These are phyloP conservation scores for Dipodomys stephensi DNA, from an alignment of 2,113 vertebrate species.

Conservation along the genomic window DNA sequence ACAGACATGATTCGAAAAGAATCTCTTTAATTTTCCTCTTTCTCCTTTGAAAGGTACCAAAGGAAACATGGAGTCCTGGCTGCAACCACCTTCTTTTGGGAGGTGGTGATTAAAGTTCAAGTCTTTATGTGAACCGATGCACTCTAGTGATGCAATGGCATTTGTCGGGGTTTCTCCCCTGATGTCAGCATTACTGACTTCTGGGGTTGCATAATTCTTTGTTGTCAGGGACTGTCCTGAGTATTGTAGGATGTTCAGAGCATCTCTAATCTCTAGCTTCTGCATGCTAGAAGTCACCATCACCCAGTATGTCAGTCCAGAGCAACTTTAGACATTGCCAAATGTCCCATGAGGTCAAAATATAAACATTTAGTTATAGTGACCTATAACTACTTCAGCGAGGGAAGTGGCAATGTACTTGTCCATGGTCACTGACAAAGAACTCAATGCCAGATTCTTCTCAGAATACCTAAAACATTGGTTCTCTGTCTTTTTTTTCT, in stretches of 20 bases:
- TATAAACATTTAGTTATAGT: not conserved
- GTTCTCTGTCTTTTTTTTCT: not conserved
- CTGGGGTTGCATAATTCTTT: not conserved
- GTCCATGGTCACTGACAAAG: not conserved
- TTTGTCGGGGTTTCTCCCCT: not conserved
- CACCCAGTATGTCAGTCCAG: not conserved
- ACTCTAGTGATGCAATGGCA: not conserved
- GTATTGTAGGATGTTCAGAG: not conserved
- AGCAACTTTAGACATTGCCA: not conserved
- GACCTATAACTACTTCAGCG: not conserved
- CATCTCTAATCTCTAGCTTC: not conserved
- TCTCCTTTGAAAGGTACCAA: constrained; percentile 4
- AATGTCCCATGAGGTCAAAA: not conserved
- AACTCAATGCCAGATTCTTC: not conserved
- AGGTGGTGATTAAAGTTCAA: not conserved
- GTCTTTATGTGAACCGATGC: not conserved
- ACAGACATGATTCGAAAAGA: not conserved
- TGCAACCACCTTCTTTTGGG: not conserved
- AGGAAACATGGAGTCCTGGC: not conserved
- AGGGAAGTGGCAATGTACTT: not conserved
- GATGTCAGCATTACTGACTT: not conserved
- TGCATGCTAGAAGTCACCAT: not conserved
- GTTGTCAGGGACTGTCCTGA: not conserved
- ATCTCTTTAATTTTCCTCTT: not conserved
- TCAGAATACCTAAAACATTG: not conserved